Percentiles rank a stretch among this genome's conserved stretches.
phyloP scores from a whole-genome alignment of 2,888 invertebrate species.

The Cerceris rybyensis region DNA sequence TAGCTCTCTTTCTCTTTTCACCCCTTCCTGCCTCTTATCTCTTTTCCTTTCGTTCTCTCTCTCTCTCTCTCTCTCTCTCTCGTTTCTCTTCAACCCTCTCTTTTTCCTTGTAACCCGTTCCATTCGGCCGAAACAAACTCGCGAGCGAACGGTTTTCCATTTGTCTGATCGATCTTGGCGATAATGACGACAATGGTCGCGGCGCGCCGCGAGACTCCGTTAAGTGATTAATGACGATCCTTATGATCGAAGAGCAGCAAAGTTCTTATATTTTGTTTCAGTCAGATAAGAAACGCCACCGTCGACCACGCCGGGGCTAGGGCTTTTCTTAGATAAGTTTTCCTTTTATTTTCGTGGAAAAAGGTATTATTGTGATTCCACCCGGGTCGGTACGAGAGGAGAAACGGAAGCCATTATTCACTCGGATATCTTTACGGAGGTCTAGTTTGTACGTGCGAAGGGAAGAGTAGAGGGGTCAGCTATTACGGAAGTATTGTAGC shows the following conservation, averaged over 20 bases:
- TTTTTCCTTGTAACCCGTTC: neutral
- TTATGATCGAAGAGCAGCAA: slow-evolving; percentile 36
- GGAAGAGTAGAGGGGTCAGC: neutral
- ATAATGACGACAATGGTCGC: slow-evolving; percentile 52
- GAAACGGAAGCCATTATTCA: slow-evolving; percentile 55
- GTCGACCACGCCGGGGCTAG: neutral
- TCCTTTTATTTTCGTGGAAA: slow-evolving; percentile 41
- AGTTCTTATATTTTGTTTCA: slow-evolving; percentile 10
- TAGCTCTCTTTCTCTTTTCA: slow-evolving; percentile 16
- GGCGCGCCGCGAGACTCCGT: slow-evolving; percentile 17
- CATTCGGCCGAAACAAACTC: slow-evolving; percentile 48
- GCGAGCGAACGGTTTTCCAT: slow-evolving; percentile 52
- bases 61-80: too few species aligned
- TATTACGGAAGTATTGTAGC: slow-evolving; percentile 17
- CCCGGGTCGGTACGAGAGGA: slow-evolving; percentile 37
- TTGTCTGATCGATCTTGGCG: slow-evolving; percentile 56
- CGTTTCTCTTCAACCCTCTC: too few species aligned
- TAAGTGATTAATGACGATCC: slow-evolving; percentile 54
- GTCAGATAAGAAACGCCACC: neutral
- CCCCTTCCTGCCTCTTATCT: too few species aligned
- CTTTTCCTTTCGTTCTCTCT: too few species aligned
- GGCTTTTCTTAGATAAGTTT: slow-evolving; percentile 17
- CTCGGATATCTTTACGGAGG: slow-evolving; percentile 44
- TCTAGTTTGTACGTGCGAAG: slow-evolving; percentile 37
- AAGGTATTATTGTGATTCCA: slow-evolving; percentile 52